Evolutionary conservation across 2,888 invertebrate genomes (phyloP), one percentile per base, ranked within the genome.

Genomic region (Orthosia gracilis): DNA sequence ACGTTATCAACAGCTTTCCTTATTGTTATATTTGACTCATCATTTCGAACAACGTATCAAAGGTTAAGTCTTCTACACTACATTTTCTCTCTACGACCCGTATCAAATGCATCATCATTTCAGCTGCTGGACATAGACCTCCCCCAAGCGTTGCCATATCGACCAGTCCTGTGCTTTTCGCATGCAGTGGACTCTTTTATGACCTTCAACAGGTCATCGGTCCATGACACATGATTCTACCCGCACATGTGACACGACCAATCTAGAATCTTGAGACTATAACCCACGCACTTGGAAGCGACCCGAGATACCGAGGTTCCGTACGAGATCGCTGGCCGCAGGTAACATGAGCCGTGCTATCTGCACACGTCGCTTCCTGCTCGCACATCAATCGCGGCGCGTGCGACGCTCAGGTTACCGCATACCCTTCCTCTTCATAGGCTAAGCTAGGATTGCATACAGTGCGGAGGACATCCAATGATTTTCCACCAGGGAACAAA

Each of bases 321-420:
- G 58, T 73, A 71, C 26, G 65, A 67, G 62, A 61, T 73, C 63
- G 49, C 26, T 26, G 45, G 80, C 63, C 68, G 40, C 74, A 76
- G 63, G 84, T 82, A 80, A 84, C 65, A 50, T 55, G 62, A 85
- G 76, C 79, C 61, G 21, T 59, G 40, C 70, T 80, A 84, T 85
- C 76, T 75, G 81, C 66, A 57, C 76, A 78, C 65, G 71, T 79
- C 69, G 71, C 86, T 85, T 85, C 86, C 82, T 84, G 59, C 77
- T 86, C 54, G 66, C 80, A 73, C 76, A 72, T 82, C 86, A 76
- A 76, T 80, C 78, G 70, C 54, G 70, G 80, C 75, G 80, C 81
- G 64, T 83, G 80, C 68, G 80, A 67, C 79, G 63, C 74, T 85
- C 85, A 49, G 15, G 76, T 85, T 84, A 86, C 85, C 54, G 75